These are phyloP conservation scores for Muricea muricata DNA, from an alignment of 92 coral and sea anemone genomes.

Conservation along the genomic window DNA sequence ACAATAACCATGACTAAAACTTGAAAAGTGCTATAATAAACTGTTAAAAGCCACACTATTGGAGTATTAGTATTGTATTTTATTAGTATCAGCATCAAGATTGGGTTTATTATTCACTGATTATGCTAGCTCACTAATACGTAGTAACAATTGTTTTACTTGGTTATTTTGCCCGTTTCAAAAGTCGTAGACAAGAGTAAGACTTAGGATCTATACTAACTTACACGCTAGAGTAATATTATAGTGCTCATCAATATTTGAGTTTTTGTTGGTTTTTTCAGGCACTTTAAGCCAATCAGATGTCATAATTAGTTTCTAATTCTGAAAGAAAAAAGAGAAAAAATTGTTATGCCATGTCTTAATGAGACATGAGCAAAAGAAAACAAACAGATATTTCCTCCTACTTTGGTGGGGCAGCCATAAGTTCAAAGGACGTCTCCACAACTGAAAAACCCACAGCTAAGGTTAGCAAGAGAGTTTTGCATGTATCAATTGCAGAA, in stretches of 20 bases:
- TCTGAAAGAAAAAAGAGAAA: constrained; percentile 1
- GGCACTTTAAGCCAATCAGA: too few species aligned
- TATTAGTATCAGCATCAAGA: not conserved
- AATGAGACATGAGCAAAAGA: constrained; percentile 18
- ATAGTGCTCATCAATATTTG: not conserved
- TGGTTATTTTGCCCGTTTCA: not conserved
- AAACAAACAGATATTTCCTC: constrained; percentile 22
- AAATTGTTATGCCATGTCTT: not conserved
- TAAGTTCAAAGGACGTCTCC: constrained; percentile 24
- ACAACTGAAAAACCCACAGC: constrained; percentile 9
- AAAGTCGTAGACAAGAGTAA: constrained; percentile 19
- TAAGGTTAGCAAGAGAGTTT: constrained; percentile 23
- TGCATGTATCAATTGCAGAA: constrained; percentile 56
- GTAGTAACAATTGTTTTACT: not conserved
- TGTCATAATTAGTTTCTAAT: too few species aligned
- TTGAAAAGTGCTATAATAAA: not conserved
- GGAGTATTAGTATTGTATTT: not conserved
- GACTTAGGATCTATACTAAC: constrained; percentile 14
- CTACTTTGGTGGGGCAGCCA: constrained; percentile 24
- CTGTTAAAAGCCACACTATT: constrained; percentile 21
- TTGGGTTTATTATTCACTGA: constrained; percentile 15
- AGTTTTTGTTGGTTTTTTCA: constrained; percentile 9
- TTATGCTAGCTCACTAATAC: constrained; percentile 8
- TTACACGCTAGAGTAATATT: not conserved
- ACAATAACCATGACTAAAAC: not conserved